Percentiles rank a stretch among this genome's conserved stretches.
phyloP scores from a whole-genome alignment of 2,797 vertebrate species.

The Acanthornis magna region DNA sequence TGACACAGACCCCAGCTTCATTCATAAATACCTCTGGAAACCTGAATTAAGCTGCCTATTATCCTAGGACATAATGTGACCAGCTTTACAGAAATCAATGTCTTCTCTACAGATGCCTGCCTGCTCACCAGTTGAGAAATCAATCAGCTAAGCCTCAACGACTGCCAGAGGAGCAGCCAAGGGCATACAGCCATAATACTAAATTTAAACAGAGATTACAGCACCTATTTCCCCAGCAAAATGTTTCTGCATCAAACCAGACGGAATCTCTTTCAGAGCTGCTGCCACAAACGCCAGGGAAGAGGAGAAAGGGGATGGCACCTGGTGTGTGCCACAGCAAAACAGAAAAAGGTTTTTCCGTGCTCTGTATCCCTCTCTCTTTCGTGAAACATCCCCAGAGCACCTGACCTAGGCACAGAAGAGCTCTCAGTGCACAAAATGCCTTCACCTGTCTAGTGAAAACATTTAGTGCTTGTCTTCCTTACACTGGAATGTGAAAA shows the following conservation, averaged over 20 bases:
- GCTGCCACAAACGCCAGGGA: neutral
- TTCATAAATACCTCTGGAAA: neutral
- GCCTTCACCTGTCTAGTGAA: neutral
- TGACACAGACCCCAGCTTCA: neutral
- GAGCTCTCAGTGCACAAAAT: neutral
- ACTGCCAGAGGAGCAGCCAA: slow-evolving; percentile 8
- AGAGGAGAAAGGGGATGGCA: neutral
- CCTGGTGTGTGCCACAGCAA: neutral
- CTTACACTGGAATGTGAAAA: neutral
- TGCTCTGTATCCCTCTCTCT: neutral
- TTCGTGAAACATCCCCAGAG: neutral
- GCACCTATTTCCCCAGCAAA: neutral
- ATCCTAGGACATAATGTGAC: neutral
- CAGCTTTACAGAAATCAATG: slow-evolving; percentile 16
- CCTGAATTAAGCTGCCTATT: slow-evolving; percentile 32
- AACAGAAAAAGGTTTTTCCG: neutral
- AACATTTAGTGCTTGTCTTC: neutral
- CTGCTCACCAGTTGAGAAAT: slow-evolving; percentile 22
- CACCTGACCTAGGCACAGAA: neutral
- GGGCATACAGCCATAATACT: neutral
- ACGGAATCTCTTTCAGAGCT: neutral
- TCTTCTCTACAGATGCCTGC: neutral
- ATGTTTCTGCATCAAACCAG: neutral
- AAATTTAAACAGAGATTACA: neutral
- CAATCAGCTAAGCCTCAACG: neutral